phyloP scores from a whole-genome alignment of 2,113 vertebrate species.

The Hystrix cristata region DNA sequence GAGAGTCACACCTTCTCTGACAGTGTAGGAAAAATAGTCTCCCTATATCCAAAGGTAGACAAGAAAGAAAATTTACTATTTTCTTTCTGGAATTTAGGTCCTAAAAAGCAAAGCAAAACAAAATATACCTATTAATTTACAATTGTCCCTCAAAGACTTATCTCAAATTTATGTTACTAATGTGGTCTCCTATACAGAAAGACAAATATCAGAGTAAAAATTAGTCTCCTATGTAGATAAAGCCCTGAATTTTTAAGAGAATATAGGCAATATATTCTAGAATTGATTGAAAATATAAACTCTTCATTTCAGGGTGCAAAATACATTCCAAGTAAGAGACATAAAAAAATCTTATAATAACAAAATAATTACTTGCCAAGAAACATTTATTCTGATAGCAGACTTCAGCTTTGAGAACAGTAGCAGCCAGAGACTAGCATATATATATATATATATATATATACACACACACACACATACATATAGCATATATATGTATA shows the following conservation, averaged over 20 bases:
- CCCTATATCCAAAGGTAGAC: neutral
- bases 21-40: neutral
- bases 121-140: neutral
- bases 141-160: neutral
- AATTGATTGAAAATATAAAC: neutral
- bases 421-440: neutral
- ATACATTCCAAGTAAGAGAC: neutral
- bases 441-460: neutral
- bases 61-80: neutral
- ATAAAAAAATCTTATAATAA: neutral
- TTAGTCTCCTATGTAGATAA: neutral
- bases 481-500: neutral
- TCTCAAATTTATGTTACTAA: neutral
- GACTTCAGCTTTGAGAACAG: neutral
- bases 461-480: no score
- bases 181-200: neutral
- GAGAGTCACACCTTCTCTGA: neutral
- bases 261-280: neutral
- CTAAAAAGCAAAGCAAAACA: neutral
- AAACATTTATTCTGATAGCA: neutral
- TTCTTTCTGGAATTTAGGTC: neutral
- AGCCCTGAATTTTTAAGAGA: neutral
- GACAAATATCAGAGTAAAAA: neutral
- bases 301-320: neutral
- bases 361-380: neutral